Base-by-base conservation (phyloP, 2,888 invertebrate genomes). In the Campoletis raptor region DNA sequence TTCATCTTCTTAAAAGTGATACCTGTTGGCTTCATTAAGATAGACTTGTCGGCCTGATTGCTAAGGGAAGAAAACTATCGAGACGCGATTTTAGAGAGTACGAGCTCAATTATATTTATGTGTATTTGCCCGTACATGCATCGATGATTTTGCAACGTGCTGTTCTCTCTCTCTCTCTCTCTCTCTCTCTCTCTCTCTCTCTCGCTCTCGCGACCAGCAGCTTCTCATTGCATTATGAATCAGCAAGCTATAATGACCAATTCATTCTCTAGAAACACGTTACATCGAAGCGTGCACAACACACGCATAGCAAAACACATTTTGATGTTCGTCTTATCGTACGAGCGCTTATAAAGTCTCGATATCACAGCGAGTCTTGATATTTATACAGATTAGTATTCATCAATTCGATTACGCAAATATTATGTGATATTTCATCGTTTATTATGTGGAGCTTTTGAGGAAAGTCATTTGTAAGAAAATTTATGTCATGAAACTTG, bases 191-290 rank as follows among this genome's bases (percentile, higher is more conserved):
- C 61, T 24, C 37, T 24, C 30, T 3, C 18, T 57, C n/a, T 45
- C 37, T 83, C 85, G n/a, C n/a, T n/a, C n/a, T n/a, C 30, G 54
- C 24, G 87, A 64, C 15, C 52, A 15, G 87, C 80, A 85, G 88
- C 84, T 88, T 85, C 89, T 86, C 70, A 85, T 87, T 89, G 91
- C 91, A 92, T 93, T 92, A 91, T 90, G 90, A 90, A 92, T 91
- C 81, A 73, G 54, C 57, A 86, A 90, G 91, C 91, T 92, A 92
- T 93, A 92, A 93, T 93, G 92, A 92, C 90, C 91, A 91, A 93
- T 93, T 91, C 92, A 91, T 92, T 92, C 91, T 92, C 91, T 90
- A 90, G 88, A 90, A 89, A 90, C 91, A 91, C 90, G 91, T 91
- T 90, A 92, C 92, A 89, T 90, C 48, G 48, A 61, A 48, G 80